These are phyloP conservation scores for Heteractis magnifica DNA, from an alignment of 92 coral and sea anemone genomes.

Conservation along the genomic window DNA sequence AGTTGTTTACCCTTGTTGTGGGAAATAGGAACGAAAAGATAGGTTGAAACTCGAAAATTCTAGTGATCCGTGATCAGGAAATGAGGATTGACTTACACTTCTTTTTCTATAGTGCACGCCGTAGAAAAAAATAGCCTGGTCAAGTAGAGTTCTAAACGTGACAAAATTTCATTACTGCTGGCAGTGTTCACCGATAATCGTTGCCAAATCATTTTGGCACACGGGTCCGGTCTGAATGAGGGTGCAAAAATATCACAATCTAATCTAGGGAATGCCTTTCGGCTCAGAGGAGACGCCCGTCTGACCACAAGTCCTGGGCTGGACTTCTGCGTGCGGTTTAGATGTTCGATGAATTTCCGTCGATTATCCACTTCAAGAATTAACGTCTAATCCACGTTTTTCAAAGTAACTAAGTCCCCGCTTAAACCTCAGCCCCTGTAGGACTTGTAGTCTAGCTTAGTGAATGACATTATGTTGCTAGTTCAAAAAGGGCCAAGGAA, in stretches of 20 bases:
- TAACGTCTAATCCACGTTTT: conserved; percentile 16
- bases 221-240: neutral
- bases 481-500: too few species aligned
- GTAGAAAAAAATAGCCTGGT: neutral
- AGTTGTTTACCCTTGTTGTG: too few species aligned
- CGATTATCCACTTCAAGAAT: conserved; percentile 18
- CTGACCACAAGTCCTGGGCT: conserved; percentile 10
- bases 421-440: neutral
- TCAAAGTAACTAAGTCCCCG: neutral
- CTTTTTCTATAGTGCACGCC: neutral
- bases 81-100: neutral
- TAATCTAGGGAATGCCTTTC: neutral
- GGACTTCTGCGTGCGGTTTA: conserved; percentile 11
- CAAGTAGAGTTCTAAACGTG: neutral
- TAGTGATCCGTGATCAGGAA: neutral
- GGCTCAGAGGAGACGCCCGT: conserved; percentile 15
- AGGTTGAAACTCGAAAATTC: too few species aligned
- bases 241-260: neutral
- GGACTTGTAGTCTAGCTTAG: neutral
- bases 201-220: conserved; percentile 27
- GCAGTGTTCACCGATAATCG: neutral
- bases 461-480: neutral
- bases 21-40: too few species aligned
- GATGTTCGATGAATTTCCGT: neutral
- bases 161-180: conserved; percentile 9